Conservation (phyloP, 2,888 invertebrate species). For the Apamea crenata region DNA sequence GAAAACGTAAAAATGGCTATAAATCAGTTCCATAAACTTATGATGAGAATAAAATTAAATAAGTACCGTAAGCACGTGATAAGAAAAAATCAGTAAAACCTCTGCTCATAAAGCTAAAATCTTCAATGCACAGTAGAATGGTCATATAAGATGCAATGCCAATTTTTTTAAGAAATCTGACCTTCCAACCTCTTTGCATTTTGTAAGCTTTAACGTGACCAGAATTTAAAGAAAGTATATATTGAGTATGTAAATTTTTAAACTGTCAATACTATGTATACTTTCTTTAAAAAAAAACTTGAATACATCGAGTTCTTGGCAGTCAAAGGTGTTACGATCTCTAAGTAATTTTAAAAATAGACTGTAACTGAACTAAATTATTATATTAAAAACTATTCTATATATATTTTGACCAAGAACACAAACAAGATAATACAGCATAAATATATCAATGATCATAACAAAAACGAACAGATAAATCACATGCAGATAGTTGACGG, state of each 20-base stretch:
- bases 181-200: neutral
- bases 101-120: neutral
- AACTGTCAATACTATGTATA: no score
- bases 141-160: neutral
- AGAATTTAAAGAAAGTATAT: neutral
- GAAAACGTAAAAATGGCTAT: neutral
- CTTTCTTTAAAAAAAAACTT: neutral
- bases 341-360: neutral
- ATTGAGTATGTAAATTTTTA: no score
- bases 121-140: neutral
- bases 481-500: neutral
- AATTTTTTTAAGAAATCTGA: neutral
- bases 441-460: conserved; percentile 7
- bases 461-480: conserved; percentile 43
- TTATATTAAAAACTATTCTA: neutral
- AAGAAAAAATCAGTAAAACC: neutral
- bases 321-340: neutral
- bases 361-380: neutral
- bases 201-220: neutral
- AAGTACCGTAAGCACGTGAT: no score
- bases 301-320: neutral
- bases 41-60: neutral
- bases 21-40: neutral
- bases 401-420: neutral
- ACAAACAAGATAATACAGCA: conserved; percentile 20